These are phyloP conservation scores for Mormyrops boulengeri DNA, from an alignment of 2,797 vertebrate genomes.

Conservation along the genomic window DNA sequence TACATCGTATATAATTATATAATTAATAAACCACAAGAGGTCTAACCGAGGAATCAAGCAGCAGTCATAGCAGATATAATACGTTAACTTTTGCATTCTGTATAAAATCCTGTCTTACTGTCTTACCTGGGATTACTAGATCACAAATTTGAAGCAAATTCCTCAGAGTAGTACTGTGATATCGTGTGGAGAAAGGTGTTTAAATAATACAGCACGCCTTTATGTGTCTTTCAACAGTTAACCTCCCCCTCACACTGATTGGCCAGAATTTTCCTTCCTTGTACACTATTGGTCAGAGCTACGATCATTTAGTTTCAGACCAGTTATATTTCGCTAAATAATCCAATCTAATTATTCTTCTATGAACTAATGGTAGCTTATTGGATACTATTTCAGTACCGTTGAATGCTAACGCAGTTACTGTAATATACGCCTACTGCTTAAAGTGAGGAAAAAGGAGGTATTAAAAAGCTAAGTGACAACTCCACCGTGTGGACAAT, in stretches of 20 bases:
- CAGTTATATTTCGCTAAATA: background rate
- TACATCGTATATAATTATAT: background rate
- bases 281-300: conserved; percentile 35
- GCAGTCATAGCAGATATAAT: background rate
- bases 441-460: background rate
- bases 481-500: conserved; percentile 14
- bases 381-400: background rate
- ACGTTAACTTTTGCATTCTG: background rate
- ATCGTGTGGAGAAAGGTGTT: conserved; percentile 36
- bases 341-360: background rate
- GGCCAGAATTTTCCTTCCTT: conserved; percentile 33
- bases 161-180: conserved; percentile 34
- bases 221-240: conserved; percentile 34
- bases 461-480: background rate
- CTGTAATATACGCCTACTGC: background rate
- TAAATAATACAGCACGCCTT: conserved; percentile 61
- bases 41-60: background rate
- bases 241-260: conserved; percentile 41
- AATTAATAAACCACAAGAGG: background rate
- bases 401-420: background rate
- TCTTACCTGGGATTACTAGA: conserved; percentile 20
- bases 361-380: background rate
- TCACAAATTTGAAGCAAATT: background rate
- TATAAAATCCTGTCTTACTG: background rate
- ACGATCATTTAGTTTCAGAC: conserved; percentile 7